These are phyloP conservation scores for Pectinophora gossypiella DNA, from an alignment of 1,140 invertebrate species.

Conservation along the genomic window DNA sequence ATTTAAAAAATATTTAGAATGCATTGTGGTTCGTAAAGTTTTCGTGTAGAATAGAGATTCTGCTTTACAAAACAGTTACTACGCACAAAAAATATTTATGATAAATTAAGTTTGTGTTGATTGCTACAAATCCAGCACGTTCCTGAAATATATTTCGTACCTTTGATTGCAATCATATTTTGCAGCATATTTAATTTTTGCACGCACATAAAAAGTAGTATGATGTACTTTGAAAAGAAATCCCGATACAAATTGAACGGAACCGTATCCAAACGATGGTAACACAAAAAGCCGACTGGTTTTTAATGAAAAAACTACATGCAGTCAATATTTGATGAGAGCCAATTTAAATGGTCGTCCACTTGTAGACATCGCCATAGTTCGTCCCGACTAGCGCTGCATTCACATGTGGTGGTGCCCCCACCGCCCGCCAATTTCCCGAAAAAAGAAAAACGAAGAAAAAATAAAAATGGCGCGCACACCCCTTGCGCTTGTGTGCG, in stretches of 20 bases:
- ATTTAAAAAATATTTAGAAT: too few species aligned
- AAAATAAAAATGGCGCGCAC: slow-evolving; percentile 59
- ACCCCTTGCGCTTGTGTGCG: slow-evolving; percentile 55
- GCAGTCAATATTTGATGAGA: slow-evolving; percentile 74
- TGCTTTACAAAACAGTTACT: too few species aligned
- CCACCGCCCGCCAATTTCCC: slow-evolving; percentile 49
- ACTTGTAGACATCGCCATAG: slow-evolving; percentile 74
- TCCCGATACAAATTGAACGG: slow-evolving; percentile 54
- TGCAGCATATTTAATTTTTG: too few species aligned
- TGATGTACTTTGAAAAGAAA: slow-evolving; percentile 31
- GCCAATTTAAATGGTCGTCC: slow-evolving; percentile 73
- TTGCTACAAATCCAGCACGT: too few species aligned
- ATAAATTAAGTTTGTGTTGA: too few species aligned
- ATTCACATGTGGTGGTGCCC: slow-evolving; percentile 36
- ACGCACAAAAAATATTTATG: too few species aligned
- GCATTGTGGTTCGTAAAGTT: too few species aligned
- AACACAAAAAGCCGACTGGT: slow-evolving; percentile 56
- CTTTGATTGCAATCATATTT: too few species aligned
- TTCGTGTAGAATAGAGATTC: too few species aligned
- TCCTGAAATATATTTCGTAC: not conserved
- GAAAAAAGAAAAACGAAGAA: slow-evolving; percentile 67
- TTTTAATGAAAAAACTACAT: slow-evolving; percentile 74
- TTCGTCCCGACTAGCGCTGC: slow-evolving; percentile 38
- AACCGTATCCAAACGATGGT: not conserved
- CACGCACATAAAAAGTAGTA: not conserved